A percentile compares a stretch with the other conserved stretches of the same genome.
These are phyloP conservation scores for Ephialtes manifestator DNA, from an alignment of 2,888 invertebrate species.

Conservation along the genomic window DNA sequence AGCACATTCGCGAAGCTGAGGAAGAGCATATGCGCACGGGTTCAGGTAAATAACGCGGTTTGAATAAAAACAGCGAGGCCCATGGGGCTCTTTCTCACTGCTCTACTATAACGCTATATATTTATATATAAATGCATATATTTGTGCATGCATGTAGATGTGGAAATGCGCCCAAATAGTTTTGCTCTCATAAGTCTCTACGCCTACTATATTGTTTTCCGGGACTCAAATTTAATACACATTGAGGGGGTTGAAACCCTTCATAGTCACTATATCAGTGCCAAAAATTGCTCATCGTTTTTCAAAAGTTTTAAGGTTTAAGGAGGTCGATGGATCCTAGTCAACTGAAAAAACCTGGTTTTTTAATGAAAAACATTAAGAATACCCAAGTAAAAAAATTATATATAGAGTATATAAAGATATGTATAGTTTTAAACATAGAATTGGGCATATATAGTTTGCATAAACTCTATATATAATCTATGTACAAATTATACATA, in stretches of 20 bases:
- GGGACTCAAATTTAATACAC: neutral
- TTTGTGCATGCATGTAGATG: slow-evolving; percentile 23
- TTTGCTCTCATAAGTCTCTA: neutral
- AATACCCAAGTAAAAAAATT: too few relatives aligned
- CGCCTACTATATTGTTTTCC: neutral
- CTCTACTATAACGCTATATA: slow-evolving; percentile 22
- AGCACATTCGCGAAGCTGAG: slow-evolving; percentile 63
- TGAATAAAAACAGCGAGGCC: slow-evolving; percentile 79
- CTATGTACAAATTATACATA: too few relatives aligned
- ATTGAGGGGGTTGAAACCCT: neutral
- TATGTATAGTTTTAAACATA: too few relatives aligned
- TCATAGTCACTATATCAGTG: too few relatives aligned
- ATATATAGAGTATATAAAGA: too few relatives aligned
- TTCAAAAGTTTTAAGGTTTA: too few relatives aligned
- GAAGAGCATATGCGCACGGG: slow-evolving; percentile 63
- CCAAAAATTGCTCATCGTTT: too few relatives aligned
- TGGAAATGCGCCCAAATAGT: neutral
- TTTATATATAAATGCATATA: slow-evolving; percentile 14
- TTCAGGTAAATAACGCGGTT: slow-evolving; percentile 81
- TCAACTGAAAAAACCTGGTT: too few relatives aligned
- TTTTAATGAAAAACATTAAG: too few relatives aligned
- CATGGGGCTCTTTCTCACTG: slow-evolving; percentile 60
- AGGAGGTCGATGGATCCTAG: too few relatives aligned
- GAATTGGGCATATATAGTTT: too few relatives aligned
- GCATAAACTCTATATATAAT: too few relatives aligned